A percentile compares a stretch with the other conserved stretches of the same genome.
phyloP scores from a whole-genome alignment of 23 tunicate genomes.

The Ascidia mentula region DNA sequence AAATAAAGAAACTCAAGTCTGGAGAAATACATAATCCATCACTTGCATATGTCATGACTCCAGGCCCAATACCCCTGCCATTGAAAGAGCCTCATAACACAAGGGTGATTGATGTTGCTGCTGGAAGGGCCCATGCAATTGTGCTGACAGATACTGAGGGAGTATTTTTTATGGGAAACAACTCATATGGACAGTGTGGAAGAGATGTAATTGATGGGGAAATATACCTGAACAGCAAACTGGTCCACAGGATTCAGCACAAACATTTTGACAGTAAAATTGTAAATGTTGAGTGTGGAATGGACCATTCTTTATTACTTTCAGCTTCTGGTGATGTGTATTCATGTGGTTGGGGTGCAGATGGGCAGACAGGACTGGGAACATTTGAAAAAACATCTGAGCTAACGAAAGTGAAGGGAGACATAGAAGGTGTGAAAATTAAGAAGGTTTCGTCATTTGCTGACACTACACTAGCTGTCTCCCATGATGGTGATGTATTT shows the following conservation, averaged over 20 bases:
- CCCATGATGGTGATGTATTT: slow-evolving; percentile 61
- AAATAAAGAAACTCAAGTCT: background rate
- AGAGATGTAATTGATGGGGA: slow-evolving; percentile 83
- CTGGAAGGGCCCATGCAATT: slow-evolving; percentile 85
- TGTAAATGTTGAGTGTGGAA: slow-evolving; percentile 69
- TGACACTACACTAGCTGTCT: slow-evolving; percentile 69
- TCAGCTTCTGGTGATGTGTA: slow-evolving; percentile 62
- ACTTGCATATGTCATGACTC: slow-evolving; percentile 57
- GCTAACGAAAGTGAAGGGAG: slow-evolving; percentile 59
- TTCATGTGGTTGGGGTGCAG: slow-evolving; percentile 94
- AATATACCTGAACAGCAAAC: slow-evolving; percentile 56
- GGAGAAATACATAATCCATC: slow-evolving; percentile 2
- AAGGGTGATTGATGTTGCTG: slow-evolving; percentile 65
- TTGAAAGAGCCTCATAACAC: slow-evolving; percentile 34
- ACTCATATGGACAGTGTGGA: slow-evolving; percentile 92
- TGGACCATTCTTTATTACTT: slow-evolving; percentile 90
- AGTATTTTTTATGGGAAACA: slow-evolving; percentile 66
- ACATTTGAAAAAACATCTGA: slow-evolving; percentile 15
- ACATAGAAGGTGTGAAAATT: slow-evolving; percentile 61
- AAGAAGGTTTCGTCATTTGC: slow-evolving; percentile 56
- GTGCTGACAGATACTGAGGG: slow-evolving; percentile 82
- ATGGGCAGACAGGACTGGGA: slow-evolving; percentile 92
- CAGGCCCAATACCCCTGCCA: slow-evolving; percentile 69
- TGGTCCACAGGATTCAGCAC: slow-evolving; percentile 59
- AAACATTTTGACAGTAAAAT: slow-evolving; percentile 49